phyloP scores from a whole-genome alignment of 2,113 vertebrate species.

The Chaetops frenatus region DNA sequence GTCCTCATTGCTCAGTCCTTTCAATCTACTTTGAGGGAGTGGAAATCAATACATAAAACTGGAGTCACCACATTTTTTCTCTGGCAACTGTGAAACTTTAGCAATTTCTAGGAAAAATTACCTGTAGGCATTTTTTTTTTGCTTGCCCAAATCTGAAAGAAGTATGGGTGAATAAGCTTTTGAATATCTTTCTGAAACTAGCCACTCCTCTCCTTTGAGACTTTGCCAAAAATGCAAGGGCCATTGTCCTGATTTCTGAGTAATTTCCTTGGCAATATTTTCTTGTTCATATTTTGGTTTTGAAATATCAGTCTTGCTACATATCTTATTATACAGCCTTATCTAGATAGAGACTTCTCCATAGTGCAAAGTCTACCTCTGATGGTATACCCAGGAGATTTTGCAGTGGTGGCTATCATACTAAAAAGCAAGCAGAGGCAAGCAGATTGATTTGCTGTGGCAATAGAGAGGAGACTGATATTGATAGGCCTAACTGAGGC shows the following conservation, averaged over 20 bases:
- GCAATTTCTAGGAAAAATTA: background rate
- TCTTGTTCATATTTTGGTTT: background rate
- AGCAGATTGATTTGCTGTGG: background rate
- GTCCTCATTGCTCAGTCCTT: background rate
- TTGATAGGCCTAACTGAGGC: background rate
- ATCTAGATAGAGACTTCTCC: background rate
- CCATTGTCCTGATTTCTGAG: rapidly evolving
- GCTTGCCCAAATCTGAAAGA: background rate
- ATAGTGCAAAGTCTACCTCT: background rate
- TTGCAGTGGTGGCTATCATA: background rate
- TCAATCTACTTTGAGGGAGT: background rate
- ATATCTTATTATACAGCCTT: background rate
- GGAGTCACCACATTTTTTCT: background rate
- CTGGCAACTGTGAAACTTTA: background rate
- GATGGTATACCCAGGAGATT: background rate
- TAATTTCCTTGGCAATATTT: background rate
- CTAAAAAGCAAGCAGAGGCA: background rate
- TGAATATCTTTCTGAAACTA: background rate
- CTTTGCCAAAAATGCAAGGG: background rate
- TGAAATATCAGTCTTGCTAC: background rate
- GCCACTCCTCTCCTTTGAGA: background rate
- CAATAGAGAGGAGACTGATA: background rate
- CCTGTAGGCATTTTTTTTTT: background rate
- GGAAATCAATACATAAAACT: background rate
- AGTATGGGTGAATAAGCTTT: background rate